phyloP scores from a whole-genome alignment of 2,113 vertebrate genomes.

The Amia ocellicauda region DNA sequence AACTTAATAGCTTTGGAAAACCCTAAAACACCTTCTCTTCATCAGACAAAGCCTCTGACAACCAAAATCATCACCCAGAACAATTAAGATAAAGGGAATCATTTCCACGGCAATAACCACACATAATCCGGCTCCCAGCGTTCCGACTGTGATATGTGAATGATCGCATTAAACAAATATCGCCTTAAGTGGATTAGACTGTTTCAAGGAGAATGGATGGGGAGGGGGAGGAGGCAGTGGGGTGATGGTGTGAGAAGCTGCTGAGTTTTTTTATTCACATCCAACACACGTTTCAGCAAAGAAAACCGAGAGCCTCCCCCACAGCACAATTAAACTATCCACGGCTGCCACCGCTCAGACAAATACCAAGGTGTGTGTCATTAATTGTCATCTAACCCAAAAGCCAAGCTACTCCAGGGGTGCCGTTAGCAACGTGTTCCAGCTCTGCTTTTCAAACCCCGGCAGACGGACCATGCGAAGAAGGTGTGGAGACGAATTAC shows the following conservation, averaged over 20 bases:
- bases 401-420: no score
- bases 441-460: no score
- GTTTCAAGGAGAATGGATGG: neutral
- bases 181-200: conserved; percentile 7
- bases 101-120: neutral
- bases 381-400: conserved; percentile 8
- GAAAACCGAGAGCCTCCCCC: conserved; percentile 25
- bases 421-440: no score
- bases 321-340: conserved; percentile 38
- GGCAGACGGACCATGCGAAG: no score
- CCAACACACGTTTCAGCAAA: conserved; percentile 26
- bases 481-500: no score
- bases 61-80: conserved; percentile 3
- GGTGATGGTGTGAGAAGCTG: no score
- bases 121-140: neutral
- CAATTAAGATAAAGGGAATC: neutral
- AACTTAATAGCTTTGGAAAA: neutral
- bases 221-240: neutral
- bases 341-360: conserved; percentile 34
- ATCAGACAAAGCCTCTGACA: neutral
- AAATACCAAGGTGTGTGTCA: conserved; percentile 34
- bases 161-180: conserved; percentile 12
- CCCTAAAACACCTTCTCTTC: neutral
- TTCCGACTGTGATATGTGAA: neutral
- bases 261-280: conserved; percentile 31